Base-by-base conservation (phyloP, 2,113 vertebrate species). In the Alaudala cheleensis region DNA sequence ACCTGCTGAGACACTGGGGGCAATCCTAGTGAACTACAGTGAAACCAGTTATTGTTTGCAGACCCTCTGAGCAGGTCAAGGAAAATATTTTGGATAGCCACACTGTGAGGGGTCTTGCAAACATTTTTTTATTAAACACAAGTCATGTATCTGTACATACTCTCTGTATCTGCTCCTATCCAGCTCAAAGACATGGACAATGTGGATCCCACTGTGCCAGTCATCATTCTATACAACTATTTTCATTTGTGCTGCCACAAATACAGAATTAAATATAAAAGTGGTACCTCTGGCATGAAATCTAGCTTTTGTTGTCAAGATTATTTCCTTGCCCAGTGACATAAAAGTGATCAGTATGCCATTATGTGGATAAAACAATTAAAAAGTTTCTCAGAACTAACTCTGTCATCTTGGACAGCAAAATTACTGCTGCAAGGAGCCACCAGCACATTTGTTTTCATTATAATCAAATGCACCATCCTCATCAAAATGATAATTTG, bases 351-450 rank as follows among this genome's bases (percentile, higher is more conserved):
- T 78, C 39, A 58, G 82, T 58, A 90, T 61, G 60, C 67, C 88
- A 93, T 83, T 93, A 90, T 73, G 89, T 84, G 86, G 88, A 90
- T 88, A 94, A 95, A 92, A 89, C 76, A 86, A 94, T 92, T 92
- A 56, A 95, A 93, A 94, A 96, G 91, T 92, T 96, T 90, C 40
- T 90, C 72, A 88, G 88, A 94, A 94, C 86, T 94, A 93, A 90
- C 86, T 93, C 74, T 81, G 86, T 95, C 94, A 96, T 86, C 71
- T 72, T 81, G 92, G 86, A 93, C 88, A 95, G 60, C 83, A 95
- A 96, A 93, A 93, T 93, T 94, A 88, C 56, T 82, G 79, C 72
- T 93, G 82, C 71, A 92, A 90, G 44, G 67, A 94, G 51, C 47
- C 58, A 86, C 64, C 44, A 62, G 47, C 39, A 69, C 80, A 40